Base-by-base conservation (phyloP, 2,888 invertebrate genomes). In the Cheilosia vulpina region DNA sequence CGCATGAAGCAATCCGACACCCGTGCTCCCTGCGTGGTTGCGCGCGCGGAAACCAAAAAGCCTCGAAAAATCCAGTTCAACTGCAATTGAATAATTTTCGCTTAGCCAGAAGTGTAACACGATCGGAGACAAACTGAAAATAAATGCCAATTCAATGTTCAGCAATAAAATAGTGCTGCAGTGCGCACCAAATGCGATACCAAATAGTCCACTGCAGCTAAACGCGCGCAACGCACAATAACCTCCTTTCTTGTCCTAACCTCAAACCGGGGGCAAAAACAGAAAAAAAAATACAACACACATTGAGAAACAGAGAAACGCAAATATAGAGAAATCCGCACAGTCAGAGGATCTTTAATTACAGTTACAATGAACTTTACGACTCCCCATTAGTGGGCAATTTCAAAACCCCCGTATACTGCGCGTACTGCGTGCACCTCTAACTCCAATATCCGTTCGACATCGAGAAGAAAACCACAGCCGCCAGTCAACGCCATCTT, bases 321-420 rank as follows among this genome's bases (percentile, higher is more conserved):
- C 81, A 72, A 77, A 85, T 81, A 60, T 55, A 69, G 75, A 76
- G 76, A 85, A 85, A 81, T 85, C 76, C 50, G 81, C 85, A 72
- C 65, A 81, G 81, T 81, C 71, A 85, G 76, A 71, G 52, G 85
- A 85, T 85, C 85, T 85, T 85, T 81, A 85, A 85, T 85, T 85
- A 85, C 85, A 85, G 85, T 85, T 81, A 85, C 85, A 81, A 81
- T 85, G 85, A 81, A 85, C 85, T 81, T 77, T 81, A 81, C 81
- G 81, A 81, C 81, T 81, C 72, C 65, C 85, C 81, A 85, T 85
- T 85, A 85, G 85, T 81, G 81, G 81, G 85, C 85, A 81, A 85
- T 85, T 85, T 80, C 71, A 47, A 76, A 66, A 66, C 38, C 27
- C 27, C 75, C 53, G 68, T 66, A 27, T 27, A 58, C 45, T 38